phyloP scores from a whole-genome alignment of 1,140 invertebrate genomes.

The Drosophila chauvacae region DNA sequence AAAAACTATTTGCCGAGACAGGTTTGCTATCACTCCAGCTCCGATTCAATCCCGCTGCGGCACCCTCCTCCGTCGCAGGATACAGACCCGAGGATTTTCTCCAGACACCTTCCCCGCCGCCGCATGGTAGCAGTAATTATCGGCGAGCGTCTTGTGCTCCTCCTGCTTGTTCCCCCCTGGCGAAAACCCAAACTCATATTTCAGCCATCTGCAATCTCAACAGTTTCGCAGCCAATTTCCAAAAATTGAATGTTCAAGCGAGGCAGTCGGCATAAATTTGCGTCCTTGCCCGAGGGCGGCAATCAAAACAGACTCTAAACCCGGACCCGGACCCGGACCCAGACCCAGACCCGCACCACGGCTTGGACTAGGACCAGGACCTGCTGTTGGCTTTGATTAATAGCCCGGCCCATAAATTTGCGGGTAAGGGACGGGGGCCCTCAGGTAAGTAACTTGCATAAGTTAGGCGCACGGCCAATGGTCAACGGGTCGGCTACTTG shows the following conservation, averaged over 20 bases:
- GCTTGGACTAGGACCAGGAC: not conserved
- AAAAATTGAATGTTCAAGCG: constrained; percentile 48
- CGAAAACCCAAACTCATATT: constrained; percentile 32
- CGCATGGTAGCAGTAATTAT: constrained; percentile 26
- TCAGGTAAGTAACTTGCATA: constrained; percentile 62
- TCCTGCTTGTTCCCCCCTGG: not conserved
- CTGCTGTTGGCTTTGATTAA: constrained; percentile 59
- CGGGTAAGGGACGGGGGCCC: not conserved
- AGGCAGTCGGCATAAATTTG: constrained; percentile 39
- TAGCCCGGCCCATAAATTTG: constrained; percentile 53
- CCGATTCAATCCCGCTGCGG: not conserved
- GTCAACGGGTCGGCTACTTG: constrained; percentile 49
- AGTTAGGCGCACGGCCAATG: constrained; percentile 39
- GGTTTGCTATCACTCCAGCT: too few relatives aligned
- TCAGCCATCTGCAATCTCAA: constrained; percentile 47
- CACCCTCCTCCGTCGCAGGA: not conserved
- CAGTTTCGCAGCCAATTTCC: constrained; percentile 49
- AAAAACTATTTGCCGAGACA: constrained; percentile 6
- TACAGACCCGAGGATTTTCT: not conserved
- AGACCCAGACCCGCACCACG: not conserved
- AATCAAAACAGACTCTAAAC: constrained; percentile 37
- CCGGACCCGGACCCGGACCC: not conserved
- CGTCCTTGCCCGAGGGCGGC: constrained; percentile 7
- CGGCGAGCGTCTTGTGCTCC: not conserved
- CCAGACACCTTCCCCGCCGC: not conserved